Base-by-base conservation (phyloP, 2,113 vertebrate genomes). In the Poeciliopsis prolifica region DNA sequence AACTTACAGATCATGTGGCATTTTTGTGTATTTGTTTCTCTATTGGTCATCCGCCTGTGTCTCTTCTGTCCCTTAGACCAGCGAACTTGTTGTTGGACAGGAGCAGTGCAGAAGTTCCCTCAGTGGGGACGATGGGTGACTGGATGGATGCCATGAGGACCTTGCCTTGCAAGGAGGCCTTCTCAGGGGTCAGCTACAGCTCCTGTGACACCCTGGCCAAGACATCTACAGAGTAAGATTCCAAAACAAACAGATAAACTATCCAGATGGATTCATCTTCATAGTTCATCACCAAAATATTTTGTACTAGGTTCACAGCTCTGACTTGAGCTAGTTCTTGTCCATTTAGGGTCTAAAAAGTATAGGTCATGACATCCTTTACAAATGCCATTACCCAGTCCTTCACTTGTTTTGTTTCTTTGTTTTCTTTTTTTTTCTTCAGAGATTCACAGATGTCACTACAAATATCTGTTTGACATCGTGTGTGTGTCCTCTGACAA, bases 181-280 rank as follows among this genome's bases (percentile, higher is more conserved):
- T 98, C 90, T 96, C 96, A 0, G 97, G 97, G 0, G 96, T 99
- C 84, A 96, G 97, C 88, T 99, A 99, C 92, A 98, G 96, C 82
- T 97, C 98, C 75, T 98, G 97, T 71, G 97, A 99, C 82, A 98
- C 97, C 31, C 95, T 99, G 91, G 96, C 98, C 94, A 99, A 99
- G 93, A 96, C 97, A 79, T 96, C 97, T 81, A 96, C 96, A 77
- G 97, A 99, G 98, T 99, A 97, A 98, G 97, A 87, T 63, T 75
- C 67, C 70, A 69, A 68, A 69, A 68, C 73, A 86, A 78, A 70
- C 72, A 74, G 29, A 77, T 26, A 78, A 77, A 81, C 40, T 37
- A 37, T 37, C 35, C 4, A 13, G 15, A 48, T 48, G 1, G 44
- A 19, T 48, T 15, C 15, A 48, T 48, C 44, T 48, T 48, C 14